Evolutionary conservation across 2,888 invertebrate genomes (phyloP), one percentile per base, ranked within the genome.

Genomic region (Platerodrilus igneus): DNA sequence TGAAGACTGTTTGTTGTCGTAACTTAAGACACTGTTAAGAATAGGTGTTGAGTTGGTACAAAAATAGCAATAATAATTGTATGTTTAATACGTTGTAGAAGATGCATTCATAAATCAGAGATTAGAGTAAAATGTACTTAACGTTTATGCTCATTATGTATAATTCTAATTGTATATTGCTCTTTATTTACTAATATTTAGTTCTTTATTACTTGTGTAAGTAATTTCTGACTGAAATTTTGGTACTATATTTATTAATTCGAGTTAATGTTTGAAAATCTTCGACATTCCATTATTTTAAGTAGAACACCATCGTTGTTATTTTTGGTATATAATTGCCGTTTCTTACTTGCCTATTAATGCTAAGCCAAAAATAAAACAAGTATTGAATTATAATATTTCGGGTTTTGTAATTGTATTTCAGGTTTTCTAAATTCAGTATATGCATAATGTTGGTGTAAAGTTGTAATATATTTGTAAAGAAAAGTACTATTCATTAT

Each of bases 401-500:
- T n/a, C n/a, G n/a, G n/a, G 23, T 39, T 21, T 39, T 32, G 22
- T 15, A 21, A 36, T 26, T 29, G 32, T 26, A 32, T 26, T 18
- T 22, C 29, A 30, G 15, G 22, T 36, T 44, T 34, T 39, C 21
- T 32, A 43, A 55, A 58, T 57, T 62, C 55, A 51, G 50, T 51
- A 52, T 59, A 62, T 41, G 45, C 45, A 40, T 41, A 41, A 40
- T 58, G 61, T 66, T 62, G 64, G 62, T 67, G 66, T 68, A 67
- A 65, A 67, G 62, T 67, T 68, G 68, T 68, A 68, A 67, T 64
- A 67, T 68, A 68, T 64, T 68, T 68, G 68, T 68, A 68, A 66
- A 58, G 45, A 58, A 57, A 57, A 54, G 47, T 53, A 53, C 51
- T 52, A 55, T 53, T 55, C 53, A 55, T 53, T 55, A 45, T 45